A percentile compares a stretch with the other conserved stretches of the same genome.
Evolutionary conservation across 1,140 invertebrate species (phyloP).

Genomic region (Aphidius ervi): DNA sequence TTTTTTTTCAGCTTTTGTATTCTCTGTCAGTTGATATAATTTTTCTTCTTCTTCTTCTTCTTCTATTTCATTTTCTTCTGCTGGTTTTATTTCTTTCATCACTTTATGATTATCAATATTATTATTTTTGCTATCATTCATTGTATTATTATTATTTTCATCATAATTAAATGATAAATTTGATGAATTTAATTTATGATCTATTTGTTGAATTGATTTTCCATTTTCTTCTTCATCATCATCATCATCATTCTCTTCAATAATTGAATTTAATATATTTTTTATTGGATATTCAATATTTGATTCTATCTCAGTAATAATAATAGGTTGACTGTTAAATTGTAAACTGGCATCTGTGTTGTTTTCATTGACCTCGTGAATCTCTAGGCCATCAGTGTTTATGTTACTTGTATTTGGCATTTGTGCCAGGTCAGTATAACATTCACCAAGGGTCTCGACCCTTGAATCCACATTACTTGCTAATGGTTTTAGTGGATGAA

Average conservation of each 20-base stretch:
- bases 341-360: not conserved
- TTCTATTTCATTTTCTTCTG: constrained; percentile 11
- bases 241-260: constrained; percentile 6
- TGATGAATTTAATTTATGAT: too few species aligned
- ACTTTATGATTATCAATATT: constrained; percentile 5
- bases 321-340: constrained; percentile 38
- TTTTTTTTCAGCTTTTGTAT: constrained; percentile 9
- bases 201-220: too few species aligned
- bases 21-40: constrained; percentile 5
- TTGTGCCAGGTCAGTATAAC: constrained; percentile 18
- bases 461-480: constrained; percentile 22
- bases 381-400: constrained; percentile 35
- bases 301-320: constrained; percentile 58
- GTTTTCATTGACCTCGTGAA: constrained; percentile 42
- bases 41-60: constrained; percentile 2
- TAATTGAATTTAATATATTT: constrained; percentile 32
- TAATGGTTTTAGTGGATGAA: constrained; percentile 32
- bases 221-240: constrained; percentile 9
- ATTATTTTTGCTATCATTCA: constrained; percentile 34
- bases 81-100: constrained; percentile 3
- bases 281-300: constrained; percentile 50
- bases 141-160: constrained; percentile 48
- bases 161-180: too few species aligned
- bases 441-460: constrained; percentile 25
- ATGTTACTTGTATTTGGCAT: constrained; percentile 19